Conservation (phyloP, 2,797 vertebrate species). For the Natrix natrix region DNA sequence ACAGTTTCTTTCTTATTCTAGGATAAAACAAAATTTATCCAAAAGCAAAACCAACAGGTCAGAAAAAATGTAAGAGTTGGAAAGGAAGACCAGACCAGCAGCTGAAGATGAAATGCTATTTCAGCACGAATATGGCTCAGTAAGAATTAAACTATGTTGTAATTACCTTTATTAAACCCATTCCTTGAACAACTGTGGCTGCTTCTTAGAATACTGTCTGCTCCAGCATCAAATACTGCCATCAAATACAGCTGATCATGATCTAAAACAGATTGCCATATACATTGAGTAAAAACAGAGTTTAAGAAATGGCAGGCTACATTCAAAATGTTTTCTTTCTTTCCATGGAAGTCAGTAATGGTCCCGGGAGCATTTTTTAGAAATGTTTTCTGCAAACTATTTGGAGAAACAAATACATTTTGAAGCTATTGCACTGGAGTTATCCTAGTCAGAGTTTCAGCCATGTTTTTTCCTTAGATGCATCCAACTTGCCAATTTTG, state of each 20-base stretch:
- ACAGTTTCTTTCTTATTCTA: conserved; percentile 5
- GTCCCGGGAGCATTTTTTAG: neutral
- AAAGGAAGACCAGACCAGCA: conserved; percentile 35
- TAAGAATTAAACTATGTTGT: conserved; percentile 31
- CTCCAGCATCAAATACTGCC: conserved; percentile 11
- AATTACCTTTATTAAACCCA: conserved; percentile 21
- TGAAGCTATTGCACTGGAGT: neutral
- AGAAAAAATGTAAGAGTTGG: conserved; percentile 46
- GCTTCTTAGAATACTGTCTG: neutral
- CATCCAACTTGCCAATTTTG: neutral
- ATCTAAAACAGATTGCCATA: neutral
- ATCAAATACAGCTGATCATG: neutral
- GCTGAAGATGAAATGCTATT: conserved; percentile 33
- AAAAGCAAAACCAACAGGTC: neutral
- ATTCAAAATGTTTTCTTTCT: neutral
- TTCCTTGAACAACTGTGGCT: neutral
- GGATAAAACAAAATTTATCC: neutral
- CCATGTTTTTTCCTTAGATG: neutral
- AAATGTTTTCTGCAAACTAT: neutral
- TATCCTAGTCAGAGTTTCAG: neutral
- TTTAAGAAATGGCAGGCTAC: neutral
- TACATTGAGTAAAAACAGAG: neutral
- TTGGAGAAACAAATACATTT: neutral
- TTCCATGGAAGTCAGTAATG: neutral
- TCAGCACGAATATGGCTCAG: conserved; percentile 24